Evolutionary conservation across 2,113 vertebrate genomes (phyloP), one percentile per base, ranked within the genome.

Genomic region (Leptosomus discolor): DNA sequence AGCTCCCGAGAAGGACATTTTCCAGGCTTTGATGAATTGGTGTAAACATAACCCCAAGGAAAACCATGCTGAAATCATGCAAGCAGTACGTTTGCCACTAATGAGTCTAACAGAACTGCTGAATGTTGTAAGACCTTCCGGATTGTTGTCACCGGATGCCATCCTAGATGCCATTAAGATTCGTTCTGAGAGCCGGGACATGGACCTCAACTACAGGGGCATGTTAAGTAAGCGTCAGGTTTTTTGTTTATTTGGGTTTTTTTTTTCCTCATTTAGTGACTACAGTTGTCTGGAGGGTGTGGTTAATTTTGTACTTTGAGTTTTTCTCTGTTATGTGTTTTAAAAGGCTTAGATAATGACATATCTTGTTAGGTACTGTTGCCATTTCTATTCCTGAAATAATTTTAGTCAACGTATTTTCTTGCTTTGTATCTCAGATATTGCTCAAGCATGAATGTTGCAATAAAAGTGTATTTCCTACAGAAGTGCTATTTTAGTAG

Each of bases 191-290:
- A 99, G 99, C 98, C 98, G 99, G 32, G 99, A 99, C 97, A 99
- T 99, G 99, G 99, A 99, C 96, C 99, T 99, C 27, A 99, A 99
- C 98, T 99, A 99, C 84, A 98, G 99, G 54, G 99, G 99, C 95
- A 99, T 99, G 99, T 98, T 99, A 85, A 98, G 99, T 99, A 88
- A 98, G 99, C 98, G 70, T 77, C 74, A 76, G 1, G 46, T 20
- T 74, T 45, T 75, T 39, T 32, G 15, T 78, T 58, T 48, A 15
- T 10, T 63, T 46, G 27, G 6, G 3, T 12, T 54, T 53, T 22
- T 57, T 70, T 53, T 46, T 46, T 46, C 45, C 39, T 64, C 4
- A 9, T 43, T 80, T 82, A 45, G 15, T 57, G 43, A 9, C 34
- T 76, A 0, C 39, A 41, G 11, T 48, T 95, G 15, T 67, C 45